Evolutionary conservation across 2,113 vertebrate species (phyloP).

Genomic region (Heterocephalus glaber): DNA sequence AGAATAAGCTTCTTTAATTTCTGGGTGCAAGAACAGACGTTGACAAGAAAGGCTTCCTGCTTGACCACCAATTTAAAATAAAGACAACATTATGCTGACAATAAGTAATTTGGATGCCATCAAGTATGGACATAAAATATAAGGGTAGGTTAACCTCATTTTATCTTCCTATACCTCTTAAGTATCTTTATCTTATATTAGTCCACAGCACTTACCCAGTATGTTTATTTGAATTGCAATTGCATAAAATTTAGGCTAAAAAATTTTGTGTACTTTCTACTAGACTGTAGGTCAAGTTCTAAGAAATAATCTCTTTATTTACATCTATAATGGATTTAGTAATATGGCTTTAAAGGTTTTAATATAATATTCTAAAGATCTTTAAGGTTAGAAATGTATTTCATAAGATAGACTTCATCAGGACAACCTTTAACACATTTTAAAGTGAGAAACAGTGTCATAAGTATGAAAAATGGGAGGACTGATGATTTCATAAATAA

Average conservation of each 20-base stretch:
- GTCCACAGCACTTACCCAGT: background rate
- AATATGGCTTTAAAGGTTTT: constrained; percentile 1
- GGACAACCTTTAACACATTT: background rate
- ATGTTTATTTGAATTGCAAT: background rate
- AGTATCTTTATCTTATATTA: constrained; percentile 34
- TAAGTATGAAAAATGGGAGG: background rate
- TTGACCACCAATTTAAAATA: constrained; percentile 42
- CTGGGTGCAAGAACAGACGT: constrained; percentile 24
- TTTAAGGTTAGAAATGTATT: background rate
- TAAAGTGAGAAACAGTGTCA: background rate
- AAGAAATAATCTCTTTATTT: background rate
- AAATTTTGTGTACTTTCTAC: background rate
- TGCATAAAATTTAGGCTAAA: constrained; percentile 50
- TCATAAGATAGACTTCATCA: background rate
- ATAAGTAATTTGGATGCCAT: constrained; percentile 48
- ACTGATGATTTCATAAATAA: background rate
- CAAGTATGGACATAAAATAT: constrained; percentile 10
- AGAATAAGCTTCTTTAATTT: constrained; percentile 60
- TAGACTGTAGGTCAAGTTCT: background rate
- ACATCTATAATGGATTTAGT: background rate
- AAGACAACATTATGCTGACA: constrained; percentile 41
- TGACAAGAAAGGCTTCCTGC: constrained; percentile 64
- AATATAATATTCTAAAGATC: background rate
- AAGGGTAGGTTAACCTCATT: background rate
- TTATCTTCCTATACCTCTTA: constrained; percentile 34